phyloP scores from a whole-genome alignment of 2,888 invertebrate genomes.

The Chydorus sphaericus region DNA sequence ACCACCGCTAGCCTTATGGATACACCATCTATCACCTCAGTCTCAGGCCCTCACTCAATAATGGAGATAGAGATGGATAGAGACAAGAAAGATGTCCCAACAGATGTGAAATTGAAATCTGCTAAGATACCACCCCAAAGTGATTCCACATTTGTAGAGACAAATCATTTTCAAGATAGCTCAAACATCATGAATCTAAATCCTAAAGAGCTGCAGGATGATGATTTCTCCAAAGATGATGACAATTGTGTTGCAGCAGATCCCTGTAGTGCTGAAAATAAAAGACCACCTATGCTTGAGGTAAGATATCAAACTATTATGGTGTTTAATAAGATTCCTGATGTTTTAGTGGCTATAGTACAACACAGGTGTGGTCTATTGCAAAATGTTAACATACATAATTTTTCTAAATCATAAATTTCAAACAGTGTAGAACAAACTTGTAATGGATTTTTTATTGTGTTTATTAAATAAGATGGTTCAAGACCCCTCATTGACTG shows the following conservation, averaged over 20 bases:
- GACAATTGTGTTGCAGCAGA: background rate
- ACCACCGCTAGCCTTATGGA: no score
- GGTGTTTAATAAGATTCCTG: background rate
- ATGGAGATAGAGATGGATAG: background rate
- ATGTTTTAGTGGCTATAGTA: background rate
- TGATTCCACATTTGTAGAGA: background rate
- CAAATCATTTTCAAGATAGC: background rate
- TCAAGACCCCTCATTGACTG: background rate
- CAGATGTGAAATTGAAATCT: background rate
- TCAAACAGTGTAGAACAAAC: background rate
- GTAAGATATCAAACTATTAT: background rate
- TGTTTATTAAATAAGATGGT: background rate
- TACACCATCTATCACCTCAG: conserved; percentile 18
- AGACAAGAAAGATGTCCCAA: background rate
- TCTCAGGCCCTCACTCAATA: conserved; percentile 11
- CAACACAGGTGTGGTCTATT: background rate
- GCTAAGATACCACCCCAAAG: background rate
- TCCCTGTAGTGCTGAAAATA: background rate
- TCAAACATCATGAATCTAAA: background rate
- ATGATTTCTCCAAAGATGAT: background rate
- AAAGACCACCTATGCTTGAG: conserved; percentile 7
- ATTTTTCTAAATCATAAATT: no score
- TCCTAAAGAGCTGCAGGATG: background rate
- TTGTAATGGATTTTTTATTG: background rate
- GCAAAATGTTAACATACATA: background rate